Evolutionary conservation across 2,797 vertebrate species (phyloP).

Genomic region (Lerista edwardsae): DNA sequence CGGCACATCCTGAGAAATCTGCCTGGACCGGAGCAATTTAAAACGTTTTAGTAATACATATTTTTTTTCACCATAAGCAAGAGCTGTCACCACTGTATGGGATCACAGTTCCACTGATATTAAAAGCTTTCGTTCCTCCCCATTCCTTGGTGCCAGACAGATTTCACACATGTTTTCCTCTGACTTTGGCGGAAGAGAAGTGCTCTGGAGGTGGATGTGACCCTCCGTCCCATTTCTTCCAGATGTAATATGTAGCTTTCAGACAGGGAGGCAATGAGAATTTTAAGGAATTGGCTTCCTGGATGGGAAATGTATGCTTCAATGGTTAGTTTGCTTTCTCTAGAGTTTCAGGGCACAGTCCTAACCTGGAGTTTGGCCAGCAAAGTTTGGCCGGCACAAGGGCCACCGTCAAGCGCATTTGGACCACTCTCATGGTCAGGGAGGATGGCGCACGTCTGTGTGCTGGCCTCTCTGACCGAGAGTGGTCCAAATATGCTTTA

Average conservation of each 20-base stretch:
- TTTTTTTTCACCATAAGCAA: slow-evolving; percentile 17
- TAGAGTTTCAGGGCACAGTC: no score
- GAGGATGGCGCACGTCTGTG: no score
- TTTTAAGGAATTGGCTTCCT: neutral
- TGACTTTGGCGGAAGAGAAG: neutral
- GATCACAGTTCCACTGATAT: slow-evolving; percentile 7
- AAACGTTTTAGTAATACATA: slow-evolving; percentile 21
- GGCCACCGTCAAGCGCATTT: no score
- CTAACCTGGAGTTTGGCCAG: no score
- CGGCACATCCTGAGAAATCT: neutral
- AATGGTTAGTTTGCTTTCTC: slow-evolving; percentile 18
- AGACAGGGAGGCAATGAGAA: no score
- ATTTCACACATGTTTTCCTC: neutral
- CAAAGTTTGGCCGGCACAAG: no score
- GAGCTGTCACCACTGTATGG: slow-evolving; percentile 21
- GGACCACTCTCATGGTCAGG: no score
- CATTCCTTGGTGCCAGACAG: slow-evolving; percentile 22
- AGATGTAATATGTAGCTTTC: slow-evolving; percentile 20
- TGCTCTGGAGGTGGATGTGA: neutral
- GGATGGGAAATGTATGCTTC: slow-evolving; percentile 23
- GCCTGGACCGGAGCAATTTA: neutral
- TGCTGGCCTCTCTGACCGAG: no score
- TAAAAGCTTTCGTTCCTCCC: slow-evolving; percentile 27
- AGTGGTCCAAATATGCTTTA: no score
- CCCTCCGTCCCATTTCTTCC: slow-evolving; percentile 15